These are phyloP conservation scores for Dolichopus griseipennis DNA, from an alignment of 2,888 invertebrate genomes.

Conservation along the genomic window DNA sequence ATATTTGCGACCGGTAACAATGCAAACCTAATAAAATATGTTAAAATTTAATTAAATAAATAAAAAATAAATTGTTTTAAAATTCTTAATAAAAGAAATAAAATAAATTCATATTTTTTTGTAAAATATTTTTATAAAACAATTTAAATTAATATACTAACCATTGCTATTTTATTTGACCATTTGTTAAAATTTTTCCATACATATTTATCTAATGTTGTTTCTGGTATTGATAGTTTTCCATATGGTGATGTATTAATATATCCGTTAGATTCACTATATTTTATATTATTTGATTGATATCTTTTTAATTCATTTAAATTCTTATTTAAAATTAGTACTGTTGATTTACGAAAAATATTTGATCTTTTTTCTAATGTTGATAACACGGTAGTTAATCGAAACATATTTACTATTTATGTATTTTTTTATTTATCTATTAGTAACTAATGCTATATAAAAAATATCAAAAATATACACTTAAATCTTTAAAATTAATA, in stretches of 20 bases:
- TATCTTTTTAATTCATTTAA: not conserved
- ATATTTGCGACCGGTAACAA: constrained; percentile 60
- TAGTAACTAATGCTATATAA: no score
- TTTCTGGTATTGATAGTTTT: constrained; percentile 45
- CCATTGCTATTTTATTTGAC: constrained; percentile 54
- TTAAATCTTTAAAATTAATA: no score
- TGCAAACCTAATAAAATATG: constrained; percentile 55
- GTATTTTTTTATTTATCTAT: no score
- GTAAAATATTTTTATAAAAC: not conserved
- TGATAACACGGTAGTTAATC: no score
- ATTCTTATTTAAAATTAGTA: not conserved
- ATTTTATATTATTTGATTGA: constrained; percentile 27
- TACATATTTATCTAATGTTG: constrained; percentile 52
- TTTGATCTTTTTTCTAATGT: no score
- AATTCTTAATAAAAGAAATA: no score
- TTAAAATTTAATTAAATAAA: not conserved
- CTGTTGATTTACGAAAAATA: no score
- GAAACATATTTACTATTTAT: no score
- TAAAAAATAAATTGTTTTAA: no score
- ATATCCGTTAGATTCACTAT: constrained; percentile 34
- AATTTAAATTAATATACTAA: no score
- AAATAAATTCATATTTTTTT: no score
- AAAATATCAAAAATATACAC: no score
- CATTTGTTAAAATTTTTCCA: constrained; percentile 55
- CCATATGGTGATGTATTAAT: constrained; percentile 46